phyloP scores from a whole-genome alignment of 2,888 invertebrate species.

The Tanytarsus gracilentus region DNA sequence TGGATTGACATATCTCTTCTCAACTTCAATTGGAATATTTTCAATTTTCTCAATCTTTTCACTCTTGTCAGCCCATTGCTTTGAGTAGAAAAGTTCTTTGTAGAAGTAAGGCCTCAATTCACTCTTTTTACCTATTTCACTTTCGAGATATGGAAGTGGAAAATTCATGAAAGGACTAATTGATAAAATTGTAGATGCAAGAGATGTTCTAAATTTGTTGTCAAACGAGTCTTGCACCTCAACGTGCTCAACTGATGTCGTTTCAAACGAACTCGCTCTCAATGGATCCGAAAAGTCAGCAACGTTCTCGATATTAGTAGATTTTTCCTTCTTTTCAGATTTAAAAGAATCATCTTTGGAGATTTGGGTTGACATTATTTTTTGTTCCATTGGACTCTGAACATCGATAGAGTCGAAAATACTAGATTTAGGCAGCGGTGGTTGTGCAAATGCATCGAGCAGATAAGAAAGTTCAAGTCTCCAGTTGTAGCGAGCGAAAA shows the following conservation, averaged over 20 bases:
- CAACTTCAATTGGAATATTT: conserved; percentile 31
- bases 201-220: conserved; percentile 63
- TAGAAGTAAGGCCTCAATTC: conserved; percentile 63
- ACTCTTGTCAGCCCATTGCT: conserved; percentile 47
- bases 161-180: conserved; percentile 81
- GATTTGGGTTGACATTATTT: conserved; percentile 35
- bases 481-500: conserved; percentile 84
- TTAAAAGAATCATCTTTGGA: neutral
- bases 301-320: conserved; percentile 47
- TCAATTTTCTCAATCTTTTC: conserved; percentile 36
- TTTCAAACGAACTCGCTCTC: conserved; percentile 44
- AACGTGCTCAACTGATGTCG: conserved; percentile 40
- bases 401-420: conserved; percentile 45
- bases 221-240: conserved; percentile 50
- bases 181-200: conserved; percentile 65
- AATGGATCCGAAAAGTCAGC: conserved; percentile 79
- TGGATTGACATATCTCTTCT: conserved; percentile 44
- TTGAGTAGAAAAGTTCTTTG: conserved; percentile 61
- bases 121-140: conserved; percentile 70
- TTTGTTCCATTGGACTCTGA: conserved; percentile 36
- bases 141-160: conserved; percentile 79
- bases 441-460: conserved; percentile 75
- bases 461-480: conserved; percentile 83
- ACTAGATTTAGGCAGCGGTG: conserved; percentile 50
- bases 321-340: conserved; percentile 42